phyloP scores from a whole-genome alignment of 1,140 invertebrate species.

The Leptopilina clavipes region DNA sequence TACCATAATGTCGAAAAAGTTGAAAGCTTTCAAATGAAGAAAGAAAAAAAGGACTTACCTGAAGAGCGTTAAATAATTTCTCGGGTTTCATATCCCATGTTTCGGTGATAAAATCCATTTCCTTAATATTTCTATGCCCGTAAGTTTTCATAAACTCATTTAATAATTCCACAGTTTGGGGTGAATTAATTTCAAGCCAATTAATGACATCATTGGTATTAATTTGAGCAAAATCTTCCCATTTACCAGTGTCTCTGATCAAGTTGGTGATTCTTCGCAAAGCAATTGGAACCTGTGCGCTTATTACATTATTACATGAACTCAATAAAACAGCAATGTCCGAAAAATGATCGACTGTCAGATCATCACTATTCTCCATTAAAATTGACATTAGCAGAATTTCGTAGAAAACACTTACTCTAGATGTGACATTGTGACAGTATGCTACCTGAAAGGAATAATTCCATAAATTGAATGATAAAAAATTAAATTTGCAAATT shows the following conservation, averaged over 20 bases:
- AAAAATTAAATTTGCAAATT: conserved; percentile 34
- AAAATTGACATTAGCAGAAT: conserved; percentile 76
- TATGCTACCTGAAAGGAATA: conserved; percentile 30
- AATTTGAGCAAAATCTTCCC: conserved; percentile 76
- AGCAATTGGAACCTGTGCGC: conserved; percentile 79
- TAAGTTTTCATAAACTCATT: conserved; percentile 81
- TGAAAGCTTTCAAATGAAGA: too few relatives aligned
- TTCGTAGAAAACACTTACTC: conserved; percentile 75
- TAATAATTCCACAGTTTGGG: conserved; percentile 74
- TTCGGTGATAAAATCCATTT: conserved; percentile 82
- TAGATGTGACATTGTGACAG: conserved; percentile 69
- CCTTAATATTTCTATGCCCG: conserved; percentile 84
- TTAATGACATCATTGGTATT: conserved; percentile 74
- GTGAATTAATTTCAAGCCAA: conserved; percentile 78
- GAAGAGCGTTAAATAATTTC: conserved; percentile 78
- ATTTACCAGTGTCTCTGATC: conserved; percentile 72
- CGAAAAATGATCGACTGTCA: conserved; percentile 77
- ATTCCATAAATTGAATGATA: background rate
- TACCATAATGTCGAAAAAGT: too few relatives aligned
- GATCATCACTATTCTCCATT: conserved; percentile 74
- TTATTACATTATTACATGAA: conserved; percentile 80
- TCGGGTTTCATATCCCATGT: conserved; percentile 81
- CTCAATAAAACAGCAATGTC: conserved; percentile 81
- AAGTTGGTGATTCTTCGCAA: conserved; percentile 76
- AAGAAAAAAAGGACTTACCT: conserved; percentile 67